These are phyloP conservation scores for Pteropus alecto DNA, from an alignment of 2,113 vertebrate genomes.

Conservation along the genomic window DNA sequence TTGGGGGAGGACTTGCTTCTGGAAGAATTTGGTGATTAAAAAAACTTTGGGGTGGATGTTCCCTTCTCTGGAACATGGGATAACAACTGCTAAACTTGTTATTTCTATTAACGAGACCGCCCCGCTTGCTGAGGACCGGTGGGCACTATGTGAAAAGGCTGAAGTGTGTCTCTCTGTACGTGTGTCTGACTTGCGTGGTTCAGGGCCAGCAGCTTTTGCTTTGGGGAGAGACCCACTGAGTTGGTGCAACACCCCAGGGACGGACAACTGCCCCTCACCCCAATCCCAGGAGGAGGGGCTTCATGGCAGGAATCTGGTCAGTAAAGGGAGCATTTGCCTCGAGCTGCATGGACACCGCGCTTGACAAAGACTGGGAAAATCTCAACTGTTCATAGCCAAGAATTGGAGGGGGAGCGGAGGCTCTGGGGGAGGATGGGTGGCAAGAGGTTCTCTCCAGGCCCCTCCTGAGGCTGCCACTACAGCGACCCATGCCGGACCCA, in stretches of 20 bases:
- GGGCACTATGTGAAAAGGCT: rapidly evolving
- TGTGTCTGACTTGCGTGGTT: rapidly evolving
- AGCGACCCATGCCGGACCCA: neutral
- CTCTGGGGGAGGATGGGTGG: too few species aligned
- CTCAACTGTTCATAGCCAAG: neutral
- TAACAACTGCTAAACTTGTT: neutral
- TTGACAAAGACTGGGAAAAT: neutral
- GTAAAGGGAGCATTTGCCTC: neutral
- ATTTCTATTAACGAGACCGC: neutral
- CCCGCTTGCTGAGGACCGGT: neutral
- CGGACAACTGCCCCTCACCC: too few species aligned
- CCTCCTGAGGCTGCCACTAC: neutral
- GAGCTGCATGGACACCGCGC: neutral
- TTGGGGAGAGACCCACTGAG: rapidly evolving
- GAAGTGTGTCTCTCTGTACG: neutral
- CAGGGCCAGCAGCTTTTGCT: neutral
- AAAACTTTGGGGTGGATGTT: neutral
- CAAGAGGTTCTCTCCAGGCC: neutral
- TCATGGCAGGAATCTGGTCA: neutral
- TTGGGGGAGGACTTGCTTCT: neutral
- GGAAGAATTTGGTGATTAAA: neutral
- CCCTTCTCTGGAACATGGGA: neutral
- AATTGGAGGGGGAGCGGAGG: neutral
- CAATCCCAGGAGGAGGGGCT: neutral
- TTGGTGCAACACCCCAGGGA: too few species aligned